phyloP scores from a whole-genome alignment of 2,888 invertebrate species.

The Nephrocerus scutellatus region DNA sequence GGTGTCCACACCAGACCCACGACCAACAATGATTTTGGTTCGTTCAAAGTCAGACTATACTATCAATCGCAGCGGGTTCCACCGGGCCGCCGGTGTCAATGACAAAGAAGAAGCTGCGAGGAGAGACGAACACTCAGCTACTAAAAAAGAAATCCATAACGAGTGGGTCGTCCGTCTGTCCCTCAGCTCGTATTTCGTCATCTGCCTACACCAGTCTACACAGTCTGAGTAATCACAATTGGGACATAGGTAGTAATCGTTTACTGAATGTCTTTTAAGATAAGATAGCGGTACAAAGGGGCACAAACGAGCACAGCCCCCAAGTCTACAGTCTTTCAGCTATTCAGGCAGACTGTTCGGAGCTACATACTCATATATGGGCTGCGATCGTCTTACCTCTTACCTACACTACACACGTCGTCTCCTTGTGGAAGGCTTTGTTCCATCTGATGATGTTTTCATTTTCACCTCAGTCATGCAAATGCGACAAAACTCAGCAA shows the following conservation, averaged over 20 bases:
- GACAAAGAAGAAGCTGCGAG: too few relatives aligned
- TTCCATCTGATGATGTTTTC: slow-evolving; percentile 27
- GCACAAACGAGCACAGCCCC: slow-evolving; percentile 16
- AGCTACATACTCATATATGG: slow-evolving; percentile 20
- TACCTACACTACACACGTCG: slow-evolving; percentile 7
- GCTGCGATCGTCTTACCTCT: neutral
- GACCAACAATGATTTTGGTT: too few relatives aligned
- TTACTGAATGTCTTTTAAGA: slow-evolving; percentile 35
- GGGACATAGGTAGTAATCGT: slow-evolving; percentile 37
- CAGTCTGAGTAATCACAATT: slow-evolving; percentile 30
- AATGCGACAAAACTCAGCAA: too few relatives aligned
- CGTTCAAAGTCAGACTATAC: too few relatives aligned
- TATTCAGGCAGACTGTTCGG: slow-evolving; percentile 16
- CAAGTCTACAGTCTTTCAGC: neutral
- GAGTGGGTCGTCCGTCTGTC: too few relatives aligned
- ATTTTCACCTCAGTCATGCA: slow-evolving; percentile 23
- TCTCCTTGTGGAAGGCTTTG: neutral
- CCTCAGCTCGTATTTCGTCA: too few relatives aligned
- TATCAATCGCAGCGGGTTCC: too few relatives aligned
- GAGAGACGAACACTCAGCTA: too few relatives aligned
- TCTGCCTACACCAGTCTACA: neutral
- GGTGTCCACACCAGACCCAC: too few relatives aligned
- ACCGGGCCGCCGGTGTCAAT: too few relatives aligned
- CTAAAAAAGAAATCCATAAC: too few relatives aligned
- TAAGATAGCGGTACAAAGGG: slow-evolving; percentile 30